Conservation (phyloP, 2,888 invertebrate genomes). For the Tenthredo mesomela region DNA sequence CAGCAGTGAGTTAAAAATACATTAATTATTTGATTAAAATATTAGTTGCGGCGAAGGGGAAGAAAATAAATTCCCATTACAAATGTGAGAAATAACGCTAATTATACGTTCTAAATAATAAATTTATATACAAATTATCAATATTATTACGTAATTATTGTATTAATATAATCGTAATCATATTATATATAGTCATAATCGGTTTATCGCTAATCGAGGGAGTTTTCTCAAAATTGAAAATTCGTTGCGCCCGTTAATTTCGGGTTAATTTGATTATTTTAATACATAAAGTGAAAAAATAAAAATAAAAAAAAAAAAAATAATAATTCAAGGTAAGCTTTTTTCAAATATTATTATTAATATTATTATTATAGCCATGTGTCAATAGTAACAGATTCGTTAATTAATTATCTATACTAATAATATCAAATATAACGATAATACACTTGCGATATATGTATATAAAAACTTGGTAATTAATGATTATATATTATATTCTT, state of each 20-base stretch:
- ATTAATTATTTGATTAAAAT: neutral
- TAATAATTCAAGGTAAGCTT: neutral
- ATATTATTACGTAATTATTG: neutral
- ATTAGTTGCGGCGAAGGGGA: neutral
- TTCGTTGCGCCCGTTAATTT: neutral
- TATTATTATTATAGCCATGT: neutral
- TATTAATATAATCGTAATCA: neutral
- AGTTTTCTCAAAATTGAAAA: neutral
- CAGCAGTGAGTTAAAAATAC: constrained; percentile 21
- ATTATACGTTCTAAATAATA: neutral
- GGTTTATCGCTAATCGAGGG: constrained; percentile 1
- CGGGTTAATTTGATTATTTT: neutral
- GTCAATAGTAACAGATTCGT: neutral
- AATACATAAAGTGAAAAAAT: neutral
- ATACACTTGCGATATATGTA: neutral
- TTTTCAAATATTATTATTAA: neutral
- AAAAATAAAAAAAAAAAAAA: no score
- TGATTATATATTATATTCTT: neutral
- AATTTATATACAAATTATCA: neutral
- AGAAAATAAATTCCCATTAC: neutral
- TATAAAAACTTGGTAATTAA: neutral
- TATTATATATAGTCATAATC: neutral
- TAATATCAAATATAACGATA: neutral
- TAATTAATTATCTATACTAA: neutral
- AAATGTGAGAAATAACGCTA: neutral